Base-by-base conservation (phyloP, 2,797 vertebrate species). In the Thunnus albacares region DNA sequence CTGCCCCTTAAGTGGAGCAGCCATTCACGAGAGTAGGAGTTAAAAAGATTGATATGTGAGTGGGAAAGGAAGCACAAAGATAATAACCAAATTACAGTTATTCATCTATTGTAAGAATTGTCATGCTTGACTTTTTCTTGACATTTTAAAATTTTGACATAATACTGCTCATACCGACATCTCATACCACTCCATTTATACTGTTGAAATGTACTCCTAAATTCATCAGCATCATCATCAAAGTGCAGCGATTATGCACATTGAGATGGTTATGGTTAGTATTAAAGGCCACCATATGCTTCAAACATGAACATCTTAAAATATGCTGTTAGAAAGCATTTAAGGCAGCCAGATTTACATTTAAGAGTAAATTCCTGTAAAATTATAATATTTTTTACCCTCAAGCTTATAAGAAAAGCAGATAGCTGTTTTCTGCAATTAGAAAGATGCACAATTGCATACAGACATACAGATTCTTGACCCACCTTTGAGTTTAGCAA, bases 61-160 rank as follows among this genome's bases (percentile, higher is more conserved):
- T 58, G 47, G 59, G 57, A 53, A 75, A 55, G 26, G 28, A 9
- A 45, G 57, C 20, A 15, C 28, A 51, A 43, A 60, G 53, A 62
- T 79, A 62, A 41, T 43, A 28, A 52, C n/a, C 9, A 52, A 61
- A 75, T 33, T 47, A 66, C 2, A 53, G 53, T 15, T 68, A 18
- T 58, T 35, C n/a, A 47, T 69, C 33, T 70, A 6, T 61, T 38
- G 3, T n/a, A 43, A 68, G 58, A 62, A 13, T 28, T 74, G 18
- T 57, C 28, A 6, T 26, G 11, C 2, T 51, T 53, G 22, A 51
- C 26, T 64, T 45, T 53, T 53, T n/a, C 11, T 73, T 75, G 57
- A 74, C 38, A 66, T 75, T 76, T 81, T 51, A n/a, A 58, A 82
- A n/a, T 24, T 24, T 78, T 57, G 11, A 67, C 13, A 38, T 61